Evolutionary conservation across 2,888 invertebrate species (phyloP), one percentile per base, ranked within the genome.

Genomic region (Drosophila percnosoma): DNA sequence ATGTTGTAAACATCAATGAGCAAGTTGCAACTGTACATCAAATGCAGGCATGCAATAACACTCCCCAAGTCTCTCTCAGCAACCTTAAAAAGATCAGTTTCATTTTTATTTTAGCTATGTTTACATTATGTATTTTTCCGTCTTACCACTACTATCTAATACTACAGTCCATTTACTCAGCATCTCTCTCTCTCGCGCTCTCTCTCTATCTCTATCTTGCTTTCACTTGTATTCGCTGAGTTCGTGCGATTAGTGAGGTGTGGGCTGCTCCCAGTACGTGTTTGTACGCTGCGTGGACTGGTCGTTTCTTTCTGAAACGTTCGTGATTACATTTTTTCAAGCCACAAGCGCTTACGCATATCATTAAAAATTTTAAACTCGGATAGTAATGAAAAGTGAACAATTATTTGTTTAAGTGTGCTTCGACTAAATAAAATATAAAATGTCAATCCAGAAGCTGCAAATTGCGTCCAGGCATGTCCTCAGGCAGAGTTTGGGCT

Each of bases 401-500:
- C 18, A 38, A 36, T 18, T 29, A 31, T 42, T 53, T 18, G 0
- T 24, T 31, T 36, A 51, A 61, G 53, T 57, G 48, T 24, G 15
- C 21, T 59, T 38, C 8, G 15, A 45, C 4, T 15, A 45, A 24
- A 2, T 45, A 15, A 45, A 24, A 15, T 48, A 34, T 10, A 67
- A 49, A 6, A 85, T 78, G 80, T 66, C 85, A 8, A 74, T 62
- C 65, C 64, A 66, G 34, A 74, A 73, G 42, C 48, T 83, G 34
- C 71, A 82, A 53, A 66, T 53, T 31, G 8, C 80, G 24, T 65
- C 78, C n/a, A 62, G 51, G 15, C 61, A 73, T 51, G 15, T 80
- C 45, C 58, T 80, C 0, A 62, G 51, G 40, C 74, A 80, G 45
- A 52, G 53, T 45, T 49, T 57, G n/a, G 62, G 24, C 13, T n/a